Evolutionary conservation across 2,113 vertebrate genomes (phyloP), one percentile per base, ranked within the genome.

Genomic region (Clarias batrachus): DNA sequence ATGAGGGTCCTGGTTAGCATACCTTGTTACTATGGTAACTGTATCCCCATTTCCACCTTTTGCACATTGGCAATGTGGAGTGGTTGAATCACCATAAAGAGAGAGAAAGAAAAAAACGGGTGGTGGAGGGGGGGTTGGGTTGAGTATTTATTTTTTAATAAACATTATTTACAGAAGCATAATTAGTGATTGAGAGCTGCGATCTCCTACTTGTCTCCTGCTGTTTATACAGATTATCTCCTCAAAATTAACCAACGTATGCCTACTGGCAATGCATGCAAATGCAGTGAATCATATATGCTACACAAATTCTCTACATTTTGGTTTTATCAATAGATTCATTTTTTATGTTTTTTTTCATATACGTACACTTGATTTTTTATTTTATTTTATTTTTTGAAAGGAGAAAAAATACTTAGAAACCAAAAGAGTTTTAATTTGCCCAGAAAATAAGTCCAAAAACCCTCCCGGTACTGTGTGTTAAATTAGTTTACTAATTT

Each of bases 21-120:
- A 86, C 70, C 84, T 86, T 81, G 88, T 90, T 87, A 84, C 88
- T 87, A 89, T 87, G 90, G 88, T 89, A 86, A 90, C 90, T 84
- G 84, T 84, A 84, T 63, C 88, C 81, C 81, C 84, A 85, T 86
- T 86, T 70, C 82, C 84, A 73, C 87, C 65, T 70, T 89, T 87
- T 78, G 73, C 80, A 71, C 84, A 84, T 82, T 33, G 60, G 76
- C 84, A 41, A 57, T 80, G 66, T 82, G 79, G 76, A 68, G 84
- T 73, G 37, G 84, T 54, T 90, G 86, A 90, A 76, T 90, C 84
- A 90, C 81, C 73, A 84, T 66, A 21, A 88, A 77, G 79, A 65
- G 5, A 52, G 48, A 71, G 74, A 82, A 37, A 62, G 59, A 85
- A 27, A 62, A 74, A 83, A 71, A 80, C 23, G 57, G 48, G 62